Evolutionary conservation across 1,140 invertebrate genomes (phyloP), one percentile per base, ranked within the genome.

Genomic region (Caenorhabditis latens): DNA sequence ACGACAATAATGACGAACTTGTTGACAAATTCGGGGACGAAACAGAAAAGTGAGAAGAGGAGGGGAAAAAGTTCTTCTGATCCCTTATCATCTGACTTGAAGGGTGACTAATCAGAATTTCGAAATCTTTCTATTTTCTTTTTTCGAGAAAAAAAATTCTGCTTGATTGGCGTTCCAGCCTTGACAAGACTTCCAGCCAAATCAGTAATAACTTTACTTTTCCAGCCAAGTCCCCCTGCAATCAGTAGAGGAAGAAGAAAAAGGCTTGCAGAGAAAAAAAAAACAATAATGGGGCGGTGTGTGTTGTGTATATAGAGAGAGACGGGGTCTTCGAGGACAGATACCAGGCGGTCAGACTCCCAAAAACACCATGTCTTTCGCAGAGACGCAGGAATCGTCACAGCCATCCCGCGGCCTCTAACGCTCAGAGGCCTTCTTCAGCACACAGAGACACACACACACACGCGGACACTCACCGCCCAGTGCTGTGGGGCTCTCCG

Each of bases 241-340:
- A 58, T 14, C 6, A 58, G 55, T 21, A 63, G 61, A 63, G 7
- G 58, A 63, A 14, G 58, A 63, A 63, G 61, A 63, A 63, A 63
- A 71, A 71, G 65, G 65, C 65, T 71, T 46, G 65, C 65, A 71
- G 46, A 79, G 46, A 79, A 50, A 79, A 63, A 50, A 58, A 79
- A 79, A 79, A 79, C 71, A 79, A 79, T 79, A 50, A 79, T 79
- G 71, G 71, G 43, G 71, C 71, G 43, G 71, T 71, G 65, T 46
- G 65, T 71, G 42, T 71, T 19, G n/a, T 46, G 65, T 32, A n/a
- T n/a, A n/a, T 43, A 40, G 24, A 40, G 8, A 11, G 61, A 13
- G 58, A 7, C 8, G 61, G 21, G 24, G 24, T 71, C 8, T 7
- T 19, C 14, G 6, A 14, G 55, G 65, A 40, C 19, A 71, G 65